These are phyloP conservation scores for Lonchura striata DNA, from an alignment of 2,113 vertebrate genomes.

Conservation along the genomic window DNA sequence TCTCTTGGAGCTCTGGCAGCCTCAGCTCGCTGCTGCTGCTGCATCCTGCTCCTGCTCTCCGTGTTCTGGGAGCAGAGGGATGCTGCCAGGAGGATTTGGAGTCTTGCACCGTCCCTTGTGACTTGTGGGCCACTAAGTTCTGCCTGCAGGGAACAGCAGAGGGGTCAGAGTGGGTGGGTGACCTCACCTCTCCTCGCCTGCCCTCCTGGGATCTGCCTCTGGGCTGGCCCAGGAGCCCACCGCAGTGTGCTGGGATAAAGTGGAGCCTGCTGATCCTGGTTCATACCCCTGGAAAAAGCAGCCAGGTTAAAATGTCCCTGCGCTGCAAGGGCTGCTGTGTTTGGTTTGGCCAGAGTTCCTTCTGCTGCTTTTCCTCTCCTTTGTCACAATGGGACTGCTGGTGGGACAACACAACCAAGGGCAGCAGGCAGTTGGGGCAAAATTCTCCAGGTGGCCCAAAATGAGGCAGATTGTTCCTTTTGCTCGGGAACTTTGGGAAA, in stretches of 20 bases:
- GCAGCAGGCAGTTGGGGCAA: neutral
- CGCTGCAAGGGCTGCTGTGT: neutral
- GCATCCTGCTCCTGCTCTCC: neutral
- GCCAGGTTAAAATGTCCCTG: neutral
- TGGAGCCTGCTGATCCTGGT: neutral
- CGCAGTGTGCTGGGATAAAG: neutral
- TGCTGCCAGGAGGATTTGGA: neutral
- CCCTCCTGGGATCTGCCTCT: neutral
- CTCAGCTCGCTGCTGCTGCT: neutral
- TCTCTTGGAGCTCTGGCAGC: neutral
- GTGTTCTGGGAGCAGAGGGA: accelerated
- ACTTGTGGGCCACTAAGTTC: accelerated
- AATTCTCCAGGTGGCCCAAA: neutral
- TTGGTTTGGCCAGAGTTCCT: neutral
- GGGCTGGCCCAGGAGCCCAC: neutral
- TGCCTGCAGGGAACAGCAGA: neutral
- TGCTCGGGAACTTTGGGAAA: accelerated
- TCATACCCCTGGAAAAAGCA: neutral
- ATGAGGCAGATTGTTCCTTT: neutral
- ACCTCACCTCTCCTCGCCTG: neutral
- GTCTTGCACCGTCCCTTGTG: accelerated
- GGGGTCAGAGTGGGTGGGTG: neutral
- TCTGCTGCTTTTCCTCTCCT: neutral
- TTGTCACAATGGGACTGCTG: neutral
- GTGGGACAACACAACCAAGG: neutral